Base-by-base conservation (phyloP, 23 tunicate species). In the Trididemnum clinides region DNA sequence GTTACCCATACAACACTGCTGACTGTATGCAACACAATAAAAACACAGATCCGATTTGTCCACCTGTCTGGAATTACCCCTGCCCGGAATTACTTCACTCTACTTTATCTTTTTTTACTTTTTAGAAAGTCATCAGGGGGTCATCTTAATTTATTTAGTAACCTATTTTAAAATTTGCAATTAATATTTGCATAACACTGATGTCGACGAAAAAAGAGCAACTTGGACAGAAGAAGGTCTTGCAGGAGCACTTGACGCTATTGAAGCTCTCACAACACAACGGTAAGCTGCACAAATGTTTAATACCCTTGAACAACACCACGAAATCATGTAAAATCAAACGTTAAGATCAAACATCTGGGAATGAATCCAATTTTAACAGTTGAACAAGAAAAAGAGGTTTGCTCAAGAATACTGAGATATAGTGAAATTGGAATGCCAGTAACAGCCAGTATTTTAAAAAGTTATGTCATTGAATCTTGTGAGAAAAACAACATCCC, bases 151-250 rank as follows among this genome's bases (percentile, higher is more conserved):
- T 44, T 44, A 15, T 44, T 15, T 44, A 10, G 15, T 15, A 10
- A 10, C 15, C 12, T 44, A 44, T 44, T 44, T 44, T 44, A 44
- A 44, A 10, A 15, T n/a, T n/a, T n/a, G n/a, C n/a, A n/a, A n/a
- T n/a, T n/a, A n/a, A n/a, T n/a, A n/a, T n/a, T n/a, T n/a, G n/a
- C n/a, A n/a, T n/a, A 59, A 59, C 66, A 59, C 66, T 59, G 66
- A 59, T 59, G 66, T 59, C 66, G 66, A 59, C 66, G 28, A 54
- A 59, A n/a, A n/a, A 59, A 82, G 86, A 64, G 86, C 86, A 37
- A 44, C 34, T 25, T 82, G 86, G 58, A 6, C 10, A 64, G 77
- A 82, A 54, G 51, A 58, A 64, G 34, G 28, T 64, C 86, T 82
- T 64, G 59, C 5, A 64, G 21, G 7, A 82, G 86, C 86, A 50